phyloP scores from a whole-genome alignment of 1,140 invertebrate genomes.

The Nasonia longicornis region DNA sequence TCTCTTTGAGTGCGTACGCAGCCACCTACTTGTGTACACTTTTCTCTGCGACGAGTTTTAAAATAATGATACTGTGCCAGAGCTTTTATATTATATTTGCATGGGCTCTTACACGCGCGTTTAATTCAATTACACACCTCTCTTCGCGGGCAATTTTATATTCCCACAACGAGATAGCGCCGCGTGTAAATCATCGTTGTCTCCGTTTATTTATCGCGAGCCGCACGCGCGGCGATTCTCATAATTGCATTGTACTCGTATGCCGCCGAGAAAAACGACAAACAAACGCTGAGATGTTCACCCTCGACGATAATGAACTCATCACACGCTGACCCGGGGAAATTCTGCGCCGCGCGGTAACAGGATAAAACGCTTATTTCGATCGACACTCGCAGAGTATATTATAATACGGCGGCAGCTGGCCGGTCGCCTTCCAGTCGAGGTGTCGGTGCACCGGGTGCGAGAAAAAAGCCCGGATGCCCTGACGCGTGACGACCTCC shows the following conservation, averaged over 20 bases:
- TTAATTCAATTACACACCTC: conserved; percentile 9
- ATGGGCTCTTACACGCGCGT: conserved; percentile 14
- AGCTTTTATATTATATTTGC: conserved; percentile 6
- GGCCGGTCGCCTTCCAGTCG: not conserved
- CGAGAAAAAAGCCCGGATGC: conserved; percentile 39
- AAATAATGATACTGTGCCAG: conserved; percentile 39
- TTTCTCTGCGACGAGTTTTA: conserved; percentile 20
- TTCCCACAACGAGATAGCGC: not conserved
- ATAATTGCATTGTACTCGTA: not conserved
- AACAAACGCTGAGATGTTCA: no score
- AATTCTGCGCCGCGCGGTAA: no score
- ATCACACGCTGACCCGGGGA: no score
- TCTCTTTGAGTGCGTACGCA: not conserved
- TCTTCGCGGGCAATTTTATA: not conserved
- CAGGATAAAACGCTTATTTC: no score
- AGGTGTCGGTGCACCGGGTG: not conserved
- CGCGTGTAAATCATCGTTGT: not conserved
- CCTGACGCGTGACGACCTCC: conserved; percentile 41
- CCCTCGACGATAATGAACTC: no score
- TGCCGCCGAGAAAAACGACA: no score
- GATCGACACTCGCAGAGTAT: no score
- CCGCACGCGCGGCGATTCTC: not conserved
- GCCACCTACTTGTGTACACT: conserved; percentile 16
- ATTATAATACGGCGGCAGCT: not conserved
- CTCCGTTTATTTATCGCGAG: not conserved